Evolutionary conservation across 2,113 vertebrate genomes (phyloP), one percentile per base, ranked within the genome.

Genomic region (Dipodomys stephensi): DNA sequence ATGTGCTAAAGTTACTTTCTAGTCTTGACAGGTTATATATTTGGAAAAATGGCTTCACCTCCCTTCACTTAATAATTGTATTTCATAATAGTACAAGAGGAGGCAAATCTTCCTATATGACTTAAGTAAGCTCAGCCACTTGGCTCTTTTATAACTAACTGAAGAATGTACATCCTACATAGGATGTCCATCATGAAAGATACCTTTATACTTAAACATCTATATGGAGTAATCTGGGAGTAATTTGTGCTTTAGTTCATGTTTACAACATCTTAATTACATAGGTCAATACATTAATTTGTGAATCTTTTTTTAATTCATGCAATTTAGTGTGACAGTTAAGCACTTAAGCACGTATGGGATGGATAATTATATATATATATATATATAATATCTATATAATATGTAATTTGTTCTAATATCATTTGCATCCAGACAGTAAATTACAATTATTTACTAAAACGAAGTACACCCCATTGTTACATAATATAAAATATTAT

Each of bases 231-330:
- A 16, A 85, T 57, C 16, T 67, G 11, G 57, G 23, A 83, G 60
- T 49, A 16, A 85, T 46, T 12, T 67, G 12, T 27, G 3, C 25
- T 84, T 83, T 68, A 90, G 44, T 82, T 88, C 89, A 92, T 68
- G 23, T 7, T 77, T 12, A 62, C 20, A 2, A 3, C 27, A 80
- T 79, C 15, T 60, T 92, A 60, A 77, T 7, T 13, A 90, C 39
- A 88, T 87, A 93, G n/a, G 6, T 13, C 46, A 67, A 28, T 28
- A 83, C 76, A 73, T 82, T 79, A 82, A 90, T 68, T 83, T 90
- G n/a, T 72, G 3, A 90, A 30, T 28, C 30, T 39, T 69, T 62
- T 77, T 73, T 2, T 10, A 46, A 65, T 18, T 28, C 39, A 25
- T 67, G 19, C 1, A 84, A 19, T 87, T 95, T 69, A 82, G 12